Evolutionary conservation across 2,113 vertebrate genomes (phyloP), one percentile per base, ranked within the genome.

Genomic region (Odontophorus gujanensis): DNA sequence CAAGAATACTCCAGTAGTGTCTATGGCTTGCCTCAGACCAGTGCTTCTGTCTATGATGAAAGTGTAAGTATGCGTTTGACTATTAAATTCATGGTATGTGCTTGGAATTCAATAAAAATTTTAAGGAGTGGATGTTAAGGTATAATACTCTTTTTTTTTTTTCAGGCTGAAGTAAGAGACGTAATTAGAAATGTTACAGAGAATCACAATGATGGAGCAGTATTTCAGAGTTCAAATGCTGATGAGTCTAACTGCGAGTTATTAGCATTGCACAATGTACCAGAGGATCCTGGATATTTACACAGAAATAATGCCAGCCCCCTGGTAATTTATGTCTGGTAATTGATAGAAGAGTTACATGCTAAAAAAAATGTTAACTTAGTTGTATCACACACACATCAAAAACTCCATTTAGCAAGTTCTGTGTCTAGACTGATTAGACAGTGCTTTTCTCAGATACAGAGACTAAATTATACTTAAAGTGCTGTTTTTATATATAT

Each of bases 91-190:
- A 24, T 45, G 57, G 24, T 65, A 19, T 66, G 75, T 68, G 16
- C 13, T 74, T 69, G 19, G 34, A 82, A 65, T 84, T 88, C 69
- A 68, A 75, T 17, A 9, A 20, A 36, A 22, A 9, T 68, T 67
- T 87, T 72, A 47, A 77, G 22, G 3, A 40, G 20, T 4, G 3
- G 24, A 16, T 87, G 40, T 87, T 89, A 75, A 92, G 15, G 34
- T 43, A 71, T 22, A 24, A 69, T n/a, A 40, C 28, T 55, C 84
- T 57, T 7, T 61, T 86, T 59, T 7, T 63, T 16, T 26, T 89
- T 97, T 61, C 83, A 97, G 96, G 65, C 65, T 19, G 90, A 97
- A 48, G 53, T 96, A 59, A 96, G 95, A 96, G 93, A 97, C 7
- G 43, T 80, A 55, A 71, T 83, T 62, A 75, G 61, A 48, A 25